Conservation (phyloP, 1,140 invertebrate species). For the Parapsyche elsis region DNA sequence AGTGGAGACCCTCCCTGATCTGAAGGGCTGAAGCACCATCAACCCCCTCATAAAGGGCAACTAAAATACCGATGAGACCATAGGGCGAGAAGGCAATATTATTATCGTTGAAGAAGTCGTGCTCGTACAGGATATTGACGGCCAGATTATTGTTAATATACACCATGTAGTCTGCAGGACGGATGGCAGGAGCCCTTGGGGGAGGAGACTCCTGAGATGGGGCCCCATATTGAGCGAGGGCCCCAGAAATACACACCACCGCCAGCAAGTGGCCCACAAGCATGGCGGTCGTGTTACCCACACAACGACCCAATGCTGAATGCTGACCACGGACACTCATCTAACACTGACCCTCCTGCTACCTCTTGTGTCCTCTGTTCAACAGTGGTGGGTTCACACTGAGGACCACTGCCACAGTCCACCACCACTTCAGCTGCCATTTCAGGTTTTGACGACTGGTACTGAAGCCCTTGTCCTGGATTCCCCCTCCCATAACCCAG, state of each 20-base stretch:
- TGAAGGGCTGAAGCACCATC: constrained; percentile 75
- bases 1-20: constrained; percentile 72
- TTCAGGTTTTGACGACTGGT: no score
- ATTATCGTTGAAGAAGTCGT: constrained; percentile 75
- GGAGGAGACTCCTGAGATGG: neutral
- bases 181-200: constrained; percentile 56
- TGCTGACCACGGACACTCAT: neutral
- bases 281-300: neutral
- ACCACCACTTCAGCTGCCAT: no score
- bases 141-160: constrained; percentile 82
- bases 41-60: constrained; percentile 81
- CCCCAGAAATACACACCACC: neutral
- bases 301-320: neutral
- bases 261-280: neutral
- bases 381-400: no score
- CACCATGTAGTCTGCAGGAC: constrained; percentile 77
- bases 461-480: no score
- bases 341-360: neutral
- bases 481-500: no score
- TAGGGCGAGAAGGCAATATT: constrained; percentile 88
- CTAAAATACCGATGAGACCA: constrained; percentile 78
- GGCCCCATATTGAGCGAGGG: neutral
- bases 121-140: constrained; percentile 75
- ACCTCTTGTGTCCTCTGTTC: no score
- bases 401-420: no score